Percentiles rank a stretch among this genome's conserved stretches.
phyloP scores from a whole-genome alignment of 2,113 vertebrate species.

The Empidonax traillii region DNA sequence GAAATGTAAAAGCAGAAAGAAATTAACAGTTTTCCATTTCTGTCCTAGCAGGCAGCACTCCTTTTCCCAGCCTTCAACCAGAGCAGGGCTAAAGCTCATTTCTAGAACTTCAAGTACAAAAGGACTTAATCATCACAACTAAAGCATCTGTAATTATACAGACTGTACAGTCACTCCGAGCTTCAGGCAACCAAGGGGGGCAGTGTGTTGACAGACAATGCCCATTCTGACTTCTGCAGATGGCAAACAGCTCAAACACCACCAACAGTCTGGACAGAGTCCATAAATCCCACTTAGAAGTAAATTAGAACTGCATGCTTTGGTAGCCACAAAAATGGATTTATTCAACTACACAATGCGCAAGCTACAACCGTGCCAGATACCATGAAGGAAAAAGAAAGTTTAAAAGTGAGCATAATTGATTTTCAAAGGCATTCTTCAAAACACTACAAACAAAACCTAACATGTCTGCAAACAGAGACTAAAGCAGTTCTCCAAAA shows the following conservation, averaged over 20 bases:
- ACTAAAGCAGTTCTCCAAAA: neutral
- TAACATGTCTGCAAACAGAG: accelerated
- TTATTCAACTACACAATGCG: neutral
- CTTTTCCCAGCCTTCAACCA: neutral
- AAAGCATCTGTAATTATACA: neutral
- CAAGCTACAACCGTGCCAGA: neutral
- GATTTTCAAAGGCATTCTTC: neutral
- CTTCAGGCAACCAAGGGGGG: neutral
- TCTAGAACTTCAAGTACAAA: neutral
- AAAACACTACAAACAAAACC: neutral
- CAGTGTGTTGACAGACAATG: conserved; percentile 1
- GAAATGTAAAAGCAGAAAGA: neutral
- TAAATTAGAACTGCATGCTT: neutral
- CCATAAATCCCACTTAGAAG: neutral
- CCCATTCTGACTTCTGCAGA: neutral
- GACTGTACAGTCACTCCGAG: neutral
- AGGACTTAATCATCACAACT: neutral
- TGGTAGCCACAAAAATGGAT: neutral
- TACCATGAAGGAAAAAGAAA: neutral
- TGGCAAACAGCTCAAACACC: neutral
- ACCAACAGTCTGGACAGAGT: neutral
- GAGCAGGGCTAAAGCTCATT: neutral
- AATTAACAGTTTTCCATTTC: accelerated
- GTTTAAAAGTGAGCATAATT: neutral
- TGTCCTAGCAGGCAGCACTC: neutral